Evolutionary conservation across 2,888 invertebrate genomes (phyloP), one percentile per base, ranked within the genome.

Genomic region (Tribolium freemani): DNA sequence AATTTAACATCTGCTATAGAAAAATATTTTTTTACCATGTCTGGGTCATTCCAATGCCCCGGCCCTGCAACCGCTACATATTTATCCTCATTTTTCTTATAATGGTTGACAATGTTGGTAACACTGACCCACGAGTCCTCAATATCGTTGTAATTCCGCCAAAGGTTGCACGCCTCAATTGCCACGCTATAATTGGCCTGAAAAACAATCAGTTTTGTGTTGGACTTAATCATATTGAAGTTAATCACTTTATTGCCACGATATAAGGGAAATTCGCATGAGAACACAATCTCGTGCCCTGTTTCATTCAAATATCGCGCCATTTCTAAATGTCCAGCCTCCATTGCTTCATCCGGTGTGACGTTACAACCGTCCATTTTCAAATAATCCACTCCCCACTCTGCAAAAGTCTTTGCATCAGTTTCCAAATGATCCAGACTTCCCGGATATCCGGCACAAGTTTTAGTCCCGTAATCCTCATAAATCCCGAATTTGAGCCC

Each of bases 191-290:
- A 93, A 82, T 92, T 86, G 0, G 91, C 89, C 92, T 92, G 8
- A 53, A 61, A 11, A 6, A 8, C 38, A 26, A 26, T 26, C 26
- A 26, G 3, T 26, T 26, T 26, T 26, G 1, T 5, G 26, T 26
- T 3, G 16, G 3, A 26, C 5, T 26, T 21, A 21, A 21, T 26
- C 5, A 26, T 26, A 26, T 2, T 20, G 0, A 5, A 16, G n/a
- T 56, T 30, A 26, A 53, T 53, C 87, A 5, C 87, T 82, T 87
- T 85, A 61, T 85, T 88, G 69, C 89, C 88, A 81, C 90, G 89
- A 81, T 94, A 95, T 3, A 91, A 92, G 0, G 94, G 94, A 93
- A 94, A 94, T 79, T 93, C 93, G 86, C 94, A 95, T 0, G 93
- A 93, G 82, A 75, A 95, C 2, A 67, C 67, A 48, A 67, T 93